Percentiles rank a stretch among this genome's conserved stretches.
Conservation (phyloP, 2,113 vertebrate genomes). For the Donacobius atricapilla region DNA sequence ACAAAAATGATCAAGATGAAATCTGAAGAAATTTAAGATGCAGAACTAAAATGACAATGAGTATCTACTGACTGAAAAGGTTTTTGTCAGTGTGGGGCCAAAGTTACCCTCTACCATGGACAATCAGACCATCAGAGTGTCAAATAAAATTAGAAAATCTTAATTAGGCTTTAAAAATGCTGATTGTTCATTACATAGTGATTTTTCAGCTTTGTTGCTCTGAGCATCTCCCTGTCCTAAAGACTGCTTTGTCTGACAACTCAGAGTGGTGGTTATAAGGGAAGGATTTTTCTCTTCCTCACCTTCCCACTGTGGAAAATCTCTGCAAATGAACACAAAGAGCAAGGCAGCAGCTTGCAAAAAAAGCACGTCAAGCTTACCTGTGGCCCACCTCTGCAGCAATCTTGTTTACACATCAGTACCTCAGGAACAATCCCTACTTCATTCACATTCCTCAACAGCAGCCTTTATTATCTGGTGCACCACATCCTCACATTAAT, state of each 20-base stretch:
- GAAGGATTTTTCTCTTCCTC: not conserved
- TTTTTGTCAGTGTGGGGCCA: not conserved
- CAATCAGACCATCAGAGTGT: not conserved
- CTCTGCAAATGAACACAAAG: not conserved
- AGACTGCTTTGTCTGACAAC: not conserved
- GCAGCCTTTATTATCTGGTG: conserved; percentile 30
- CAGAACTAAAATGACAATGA: not conserved
- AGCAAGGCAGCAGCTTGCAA: not conserved
- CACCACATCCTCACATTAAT: conserved; percentile 56
- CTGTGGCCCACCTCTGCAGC: conserved; percentile 9
- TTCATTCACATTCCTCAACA: conserved; percentile 27
- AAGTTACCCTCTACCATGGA: not conserved
- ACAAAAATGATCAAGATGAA: not conserved
- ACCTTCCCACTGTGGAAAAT: not conserved
- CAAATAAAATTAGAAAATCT: not conserved
- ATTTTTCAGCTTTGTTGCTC: not conserved
- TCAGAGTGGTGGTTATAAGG: not conserved
- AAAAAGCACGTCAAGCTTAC: not conserved
- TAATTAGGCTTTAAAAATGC: not conserved
- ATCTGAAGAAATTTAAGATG: not conserved
- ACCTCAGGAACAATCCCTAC: not conserved
- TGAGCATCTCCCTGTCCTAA: not conserved
- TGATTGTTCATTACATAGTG: not conserved
- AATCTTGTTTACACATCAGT: conserved; percentile 64
- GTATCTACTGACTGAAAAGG: not conserved